Conservation (phyloP, 1,140 invertebrate species). For the Dendrolimus kikuchii region DNA sequence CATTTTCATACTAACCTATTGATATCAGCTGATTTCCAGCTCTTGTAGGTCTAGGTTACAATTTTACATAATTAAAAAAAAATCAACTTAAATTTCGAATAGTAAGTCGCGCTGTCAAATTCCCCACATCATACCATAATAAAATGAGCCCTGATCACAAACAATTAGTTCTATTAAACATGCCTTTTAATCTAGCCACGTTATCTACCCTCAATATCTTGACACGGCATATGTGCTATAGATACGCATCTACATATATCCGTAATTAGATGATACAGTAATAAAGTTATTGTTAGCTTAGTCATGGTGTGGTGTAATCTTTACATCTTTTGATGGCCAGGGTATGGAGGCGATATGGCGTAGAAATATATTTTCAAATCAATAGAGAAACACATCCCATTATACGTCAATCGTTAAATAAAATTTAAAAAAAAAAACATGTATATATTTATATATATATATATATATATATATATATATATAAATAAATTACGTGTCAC, state of each 20-base stretch:
- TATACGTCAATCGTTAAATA: neutral
- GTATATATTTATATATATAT: no score
- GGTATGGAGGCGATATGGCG: neutral
- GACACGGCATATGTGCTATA: constrained; percentile 30
- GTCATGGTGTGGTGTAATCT: constrained; percentile 26
- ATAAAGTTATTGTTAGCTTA: constrained; percentile 43
- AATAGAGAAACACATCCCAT: neutral
- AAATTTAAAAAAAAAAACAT: neutral
- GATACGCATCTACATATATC: constrained; percentile 40
- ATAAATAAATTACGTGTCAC: no score
- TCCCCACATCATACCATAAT: constrained; percentile 10
- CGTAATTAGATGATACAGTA: constrained; percentile 55
- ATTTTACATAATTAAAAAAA: no score
- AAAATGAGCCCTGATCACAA: constrained; percentile 8
- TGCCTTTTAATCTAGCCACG: constrained; percentile 6
- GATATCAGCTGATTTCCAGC: no score
- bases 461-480: no score
- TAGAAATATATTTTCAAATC: neutral
- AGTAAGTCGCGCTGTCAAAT: no score
- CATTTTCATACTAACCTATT: no score
- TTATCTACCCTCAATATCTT: constrained; percentile 35
- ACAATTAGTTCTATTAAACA: neutral
- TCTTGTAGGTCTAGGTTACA: no score
- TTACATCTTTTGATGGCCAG: constrained; percentile 19
- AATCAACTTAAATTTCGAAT: no score